Evolutionary conservation across 2,888 invertebrate species (phyloP).

Genomic region (Strigamia crassipes): DNA sequence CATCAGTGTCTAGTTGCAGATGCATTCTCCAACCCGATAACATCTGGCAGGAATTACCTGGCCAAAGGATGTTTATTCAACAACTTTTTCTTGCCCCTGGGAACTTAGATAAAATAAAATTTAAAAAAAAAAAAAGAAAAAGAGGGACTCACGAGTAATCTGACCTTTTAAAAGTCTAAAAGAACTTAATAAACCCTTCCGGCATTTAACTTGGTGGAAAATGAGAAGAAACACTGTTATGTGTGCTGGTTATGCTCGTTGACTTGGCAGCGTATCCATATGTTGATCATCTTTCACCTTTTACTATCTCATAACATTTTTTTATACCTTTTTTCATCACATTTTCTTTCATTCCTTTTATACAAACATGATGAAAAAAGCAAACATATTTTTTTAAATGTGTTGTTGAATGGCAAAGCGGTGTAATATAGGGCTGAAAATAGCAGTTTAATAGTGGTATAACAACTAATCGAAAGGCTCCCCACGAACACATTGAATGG

Average conservation of each 20-base stretch:
- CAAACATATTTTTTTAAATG: not conserved
- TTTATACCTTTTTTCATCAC: not conserved
- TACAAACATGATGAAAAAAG: not conserved
- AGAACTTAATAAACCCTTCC: slow-evolving; percentile 6
- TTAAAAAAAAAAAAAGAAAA: not conserved
- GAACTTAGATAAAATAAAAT: not conserved
- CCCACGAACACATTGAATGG: too few relatives aligned
- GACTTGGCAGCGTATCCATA: slow-evolving; percentile 8
- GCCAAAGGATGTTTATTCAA: slow-evolving; percentile 36
- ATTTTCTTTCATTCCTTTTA: not conserved
- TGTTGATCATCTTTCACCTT: slow-evolving; percentile 28
- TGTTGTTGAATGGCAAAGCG: not conserved
- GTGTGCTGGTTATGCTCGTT: not conserved
- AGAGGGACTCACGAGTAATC: not conserved
- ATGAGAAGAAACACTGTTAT: not conserved
- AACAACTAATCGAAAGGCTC: too few relatives aligned
- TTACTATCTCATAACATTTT: slow-evolving; percentile 8
- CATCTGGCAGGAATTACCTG: slow-evolving; percentile 32
- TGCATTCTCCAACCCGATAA: slow-evolving; percentile 28
- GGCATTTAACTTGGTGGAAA: slow-evolving; percentile 2
- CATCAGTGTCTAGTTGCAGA: slow-evolving; percentile 1
- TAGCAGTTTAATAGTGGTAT: too few relatives aligned
- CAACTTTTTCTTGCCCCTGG: slow-evolving; percentile 16
- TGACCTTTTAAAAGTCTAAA: slow-evolving; percentile 24
- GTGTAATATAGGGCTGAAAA: not conserved